Conservation (phyloP, 2,113 vertebrate species). For the Probosciger aterrimus region DNA sequence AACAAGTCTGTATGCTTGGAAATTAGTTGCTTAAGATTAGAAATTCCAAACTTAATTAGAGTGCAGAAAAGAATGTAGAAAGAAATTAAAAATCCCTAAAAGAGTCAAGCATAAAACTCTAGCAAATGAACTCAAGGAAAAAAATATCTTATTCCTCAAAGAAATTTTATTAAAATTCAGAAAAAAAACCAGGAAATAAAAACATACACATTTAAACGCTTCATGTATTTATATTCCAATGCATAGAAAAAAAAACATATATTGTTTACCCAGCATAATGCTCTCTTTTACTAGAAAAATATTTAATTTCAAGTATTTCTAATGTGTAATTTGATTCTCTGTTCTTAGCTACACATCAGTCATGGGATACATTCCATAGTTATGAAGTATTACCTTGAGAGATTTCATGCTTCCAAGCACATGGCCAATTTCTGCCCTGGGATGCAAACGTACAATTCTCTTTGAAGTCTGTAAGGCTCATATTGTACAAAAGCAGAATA, state of each 20-base stretch:
- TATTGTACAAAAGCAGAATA: not conserved
- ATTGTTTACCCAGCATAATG: constrained; percentile 4
- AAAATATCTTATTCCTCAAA: not conserved
- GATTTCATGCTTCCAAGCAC: constrained; percentile 48
- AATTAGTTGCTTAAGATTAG: not conserved
- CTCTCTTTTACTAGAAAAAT: constrained; percentile 40
- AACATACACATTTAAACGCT: not conserved
- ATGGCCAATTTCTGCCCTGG: not conserved
- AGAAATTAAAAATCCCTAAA: not conserved
- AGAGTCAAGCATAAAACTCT: constrained; percentile 5
- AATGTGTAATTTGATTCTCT: constrained; percentile 49
- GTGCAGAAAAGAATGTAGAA: not conserved
- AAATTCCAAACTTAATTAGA: not conserved
- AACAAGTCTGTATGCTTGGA: not conserved
- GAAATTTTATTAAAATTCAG: not conserved
- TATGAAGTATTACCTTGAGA: constrained; percentile 63
- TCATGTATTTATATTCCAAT: not conserved
- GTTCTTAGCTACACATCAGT: constrained; percentile 53
- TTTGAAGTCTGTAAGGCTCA: not conserved
- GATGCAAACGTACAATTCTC: constrained; percentile 34
- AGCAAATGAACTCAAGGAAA: not conserved
- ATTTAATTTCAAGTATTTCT: constrained; percentile 34
- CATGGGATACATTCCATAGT: constrained; percentile 62
- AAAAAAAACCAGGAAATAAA: not conserved
- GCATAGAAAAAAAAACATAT: not conserved